A percentile compares a stretch with the other conserved stretches of the same genome.
Conservation (phyloP, 2,113 vertebrate species). For the Syngnathus typhle region DNA sequence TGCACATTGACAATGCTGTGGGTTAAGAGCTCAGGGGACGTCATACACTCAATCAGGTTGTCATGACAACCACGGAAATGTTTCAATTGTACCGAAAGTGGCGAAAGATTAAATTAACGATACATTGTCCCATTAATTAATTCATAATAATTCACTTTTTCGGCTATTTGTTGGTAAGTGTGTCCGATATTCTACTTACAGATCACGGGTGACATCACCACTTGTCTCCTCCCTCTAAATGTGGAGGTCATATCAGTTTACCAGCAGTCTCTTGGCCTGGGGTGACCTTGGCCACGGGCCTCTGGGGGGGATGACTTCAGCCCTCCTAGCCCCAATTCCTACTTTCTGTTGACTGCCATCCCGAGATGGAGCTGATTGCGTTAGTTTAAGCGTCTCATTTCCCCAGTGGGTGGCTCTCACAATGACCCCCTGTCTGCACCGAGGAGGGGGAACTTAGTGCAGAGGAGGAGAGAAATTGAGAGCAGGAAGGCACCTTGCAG, state of each 20-base stretch:
- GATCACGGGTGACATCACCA: constrained; percentile 4
- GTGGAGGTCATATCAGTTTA: constrained; percentile 11
- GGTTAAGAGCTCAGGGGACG: neutral
- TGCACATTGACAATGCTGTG: neutral
- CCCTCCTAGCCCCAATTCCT: constrained; percentile 22
- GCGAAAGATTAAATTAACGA: no score
- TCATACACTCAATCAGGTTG: neutral
- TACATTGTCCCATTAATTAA: no score
- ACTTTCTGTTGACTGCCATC: constrained; percentile 38
- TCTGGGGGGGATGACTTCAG: constrained; percentile 46
- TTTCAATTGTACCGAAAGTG: neutral
- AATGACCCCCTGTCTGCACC: constrained; percentile 42
- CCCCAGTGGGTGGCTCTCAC: constrained; percentile 37
- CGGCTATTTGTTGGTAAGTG: neutral
- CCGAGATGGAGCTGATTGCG: constrained; percentile 50
- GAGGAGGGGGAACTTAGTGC: constrained; percentile 37
- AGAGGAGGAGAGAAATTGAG: constrained; percentile 28
- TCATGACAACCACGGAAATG: neutral
- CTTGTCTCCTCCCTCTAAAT: constrained; percentile 14
- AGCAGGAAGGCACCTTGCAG: constrained; percentile 48
- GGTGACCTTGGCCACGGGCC: constrained; percentile 26
- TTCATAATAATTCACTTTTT: no score
- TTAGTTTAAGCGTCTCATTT: constrained; percentile 37
- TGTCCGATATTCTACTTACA: neutral
- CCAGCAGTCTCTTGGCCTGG: constrained; percentile 8